Evolutionary conservation across 1,140 invertebrate genomes (phyloP).

Genomic region (Cydia strobilella): DNA sequence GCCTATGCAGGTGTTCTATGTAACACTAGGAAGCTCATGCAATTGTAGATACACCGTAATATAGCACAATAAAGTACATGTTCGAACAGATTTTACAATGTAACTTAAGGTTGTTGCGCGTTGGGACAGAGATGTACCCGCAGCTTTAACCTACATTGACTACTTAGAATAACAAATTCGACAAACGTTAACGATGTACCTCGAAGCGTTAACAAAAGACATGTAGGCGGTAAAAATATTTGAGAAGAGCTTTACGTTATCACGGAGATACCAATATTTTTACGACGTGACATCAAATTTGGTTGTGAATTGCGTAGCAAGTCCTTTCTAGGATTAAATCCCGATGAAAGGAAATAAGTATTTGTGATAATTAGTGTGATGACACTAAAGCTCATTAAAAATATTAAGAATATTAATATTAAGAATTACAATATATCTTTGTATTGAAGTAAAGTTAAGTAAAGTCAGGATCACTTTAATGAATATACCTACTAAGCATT

Average conservation of each 20-base stretch:
- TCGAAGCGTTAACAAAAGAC: slow-evolving; percentile 8
- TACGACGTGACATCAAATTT: too few species aligned
- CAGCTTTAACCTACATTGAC: slow-evolving; percentile 23
- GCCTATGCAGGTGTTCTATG: neutral
- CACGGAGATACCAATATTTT: neutral
- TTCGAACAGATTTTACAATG: neutral
- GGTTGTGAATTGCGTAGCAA: too few species aligned
- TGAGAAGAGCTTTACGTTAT: neutral
- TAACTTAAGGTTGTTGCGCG: neutral
- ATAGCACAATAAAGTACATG: neutral
- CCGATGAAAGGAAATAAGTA: too few species aligned
- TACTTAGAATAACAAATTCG: slow-evolving; percentile 27
- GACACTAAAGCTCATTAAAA: too few species aligned
- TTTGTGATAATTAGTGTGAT: too few species aligned
- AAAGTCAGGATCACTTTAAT: neutral
- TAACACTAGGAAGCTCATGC: neutral
- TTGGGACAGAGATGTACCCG: neutral
- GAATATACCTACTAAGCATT: neutral
- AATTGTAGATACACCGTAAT: neutral
- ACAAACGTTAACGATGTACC: slow-evolving; percentile 20
- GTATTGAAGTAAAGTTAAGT: neutral
- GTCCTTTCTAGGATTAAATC: too few species aligned
- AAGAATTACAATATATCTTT: too few species aligned
- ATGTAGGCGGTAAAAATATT: slow-evolving; percentile 7
- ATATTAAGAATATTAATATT: too few species aligned